A percentile compares a stretch with the other conserved stretches of the same genome.
Conservation (phyloP, 2,797 vertebrate genomes). For the Lacerta bilineata region DNA sequence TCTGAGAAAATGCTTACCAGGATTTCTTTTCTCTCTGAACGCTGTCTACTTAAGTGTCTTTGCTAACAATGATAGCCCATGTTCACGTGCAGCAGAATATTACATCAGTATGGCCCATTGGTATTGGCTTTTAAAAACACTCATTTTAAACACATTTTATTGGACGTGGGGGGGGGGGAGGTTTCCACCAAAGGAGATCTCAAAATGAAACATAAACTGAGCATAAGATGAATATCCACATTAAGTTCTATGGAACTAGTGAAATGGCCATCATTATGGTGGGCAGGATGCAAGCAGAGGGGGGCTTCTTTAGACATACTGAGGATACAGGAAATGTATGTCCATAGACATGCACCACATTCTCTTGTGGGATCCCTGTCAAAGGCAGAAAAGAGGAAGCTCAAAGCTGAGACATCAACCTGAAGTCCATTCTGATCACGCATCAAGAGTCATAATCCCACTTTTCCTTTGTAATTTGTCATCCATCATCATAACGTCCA, state of each 20-base stretch:
- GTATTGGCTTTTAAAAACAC: neutral
- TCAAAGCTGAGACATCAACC: neutral
- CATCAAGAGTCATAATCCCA: neutral
- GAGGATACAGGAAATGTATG: neutral
- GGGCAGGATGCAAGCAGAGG: neutral
- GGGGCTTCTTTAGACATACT: neutral
- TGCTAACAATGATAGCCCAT: no score
- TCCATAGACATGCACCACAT: neutral
- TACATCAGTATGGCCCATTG: neutral
- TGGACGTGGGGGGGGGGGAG: neutral
- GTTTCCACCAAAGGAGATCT: neutral
- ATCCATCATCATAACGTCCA: conserved; percentile 21
- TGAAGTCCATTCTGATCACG: neutral
- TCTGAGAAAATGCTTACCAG: no score
- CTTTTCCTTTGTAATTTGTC: neutral
- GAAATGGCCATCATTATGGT: neutral
- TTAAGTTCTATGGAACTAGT: neutral
- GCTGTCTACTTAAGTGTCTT: no score
- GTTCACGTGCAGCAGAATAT: neutral
- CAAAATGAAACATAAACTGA: neutral
- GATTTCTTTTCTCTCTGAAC: no score
- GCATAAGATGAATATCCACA: neutral
- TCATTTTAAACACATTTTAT: neutral
- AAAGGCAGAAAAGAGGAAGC: neutral
- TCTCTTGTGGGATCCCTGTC: neutral